phyloP scores from a whole-genome alignment of 2,797 vertebrate species.

The Platalea minor region DNA sequence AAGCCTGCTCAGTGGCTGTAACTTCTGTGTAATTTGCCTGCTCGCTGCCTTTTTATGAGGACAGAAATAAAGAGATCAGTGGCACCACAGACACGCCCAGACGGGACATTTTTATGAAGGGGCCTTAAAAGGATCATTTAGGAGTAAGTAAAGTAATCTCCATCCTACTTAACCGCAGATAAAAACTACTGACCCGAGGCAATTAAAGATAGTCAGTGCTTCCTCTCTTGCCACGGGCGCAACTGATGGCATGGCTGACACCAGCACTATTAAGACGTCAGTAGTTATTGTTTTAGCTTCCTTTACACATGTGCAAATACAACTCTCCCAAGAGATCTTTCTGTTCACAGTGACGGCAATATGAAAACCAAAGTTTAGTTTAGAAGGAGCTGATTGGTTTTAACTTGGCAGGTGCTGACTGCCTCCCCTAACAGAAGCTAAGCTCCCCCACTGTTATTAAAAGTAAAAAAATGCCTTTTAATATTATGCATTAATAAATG shows the following conservation, averaged over 20 bases:
- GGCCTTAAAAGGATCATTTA: conserved; percentile 28
- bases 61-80: conserved; percentile 33
- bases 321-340: not conserved
- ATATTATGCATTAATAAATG: not conserved
- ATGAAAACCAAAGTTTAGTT: not conserved
- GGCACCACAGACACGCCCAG: not conserved
- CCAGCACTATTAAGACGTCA: not conserved
- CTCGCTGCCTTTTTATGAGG: conserved; percentile 31
- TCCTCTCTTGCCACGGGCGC: not conserved
- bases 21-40: conserved; percentile 47
- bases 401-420: not conserved
- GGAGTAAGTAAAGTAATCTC: conserved; percentile 25
- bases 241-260: not conserved
- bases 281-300: not conserved
- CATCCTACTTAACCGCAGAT: not conserved
- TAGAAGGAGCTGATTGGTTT: not conserved
- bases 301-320: not conserved
- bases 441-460: not conserved
- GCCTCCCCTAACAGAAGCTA: not conserved
- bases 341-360: not conserved
- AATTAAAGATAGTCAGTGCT: not conserved
- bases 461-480: not conserved
- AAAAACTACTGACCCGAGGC: not conserved
- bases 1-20: conserved; percentile 19
- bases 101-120: not conserved